A percentile compares a stretch with the other conserved stretches of the same genome.
Conservation (phyloP, 2,113 vertebrate species). For the Blennius ocellaris region DNA sequence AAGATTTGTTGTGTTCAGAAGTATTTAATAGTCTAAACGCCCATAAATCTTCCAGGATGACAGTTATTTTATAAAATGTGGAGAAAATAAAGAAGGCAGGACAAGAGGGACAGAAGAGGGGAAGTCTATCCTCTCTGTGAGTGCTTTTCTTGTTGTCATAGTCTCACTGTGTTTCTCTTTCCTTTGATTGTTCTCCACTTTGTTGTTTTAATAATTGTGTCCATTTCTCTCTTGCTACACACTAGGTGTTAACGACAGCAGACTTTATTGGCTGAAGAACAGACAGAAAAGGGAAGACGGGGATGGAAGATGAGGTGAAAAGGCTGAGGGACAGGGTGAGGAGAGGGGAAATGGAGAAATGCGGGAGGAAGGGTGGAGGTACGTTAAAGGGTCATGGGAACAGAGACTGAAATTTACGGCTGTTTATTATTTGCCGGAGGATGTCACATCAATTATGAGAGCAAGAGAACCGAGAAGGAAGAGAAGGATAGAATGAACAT, state of each 20-base stretch:
- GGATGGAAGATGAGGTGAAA: constrained; percentile 17
- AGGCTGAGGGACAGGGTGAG: constrained; percentile 19
- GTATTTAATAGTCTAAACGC: constrained; percentile 23
- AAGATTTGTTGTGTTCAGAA: constrained; percentile 40
- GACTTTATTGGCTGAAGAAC: background rate
- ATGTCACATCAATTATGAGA: constrained; percentile 36
- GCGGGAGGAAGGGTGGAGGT: constrained; percentile 43
- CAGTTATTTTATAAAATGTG: constrained; percentile 53
- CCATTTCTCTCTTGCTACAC: constrained; percentile 5
- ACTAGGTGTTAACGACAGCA: constrained; percentile 9
- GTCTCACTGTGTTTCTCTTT: constrained; percentile 15
- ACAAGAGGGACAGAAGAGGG: constrained; percentile 33
- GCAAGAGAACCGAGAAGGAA: background rate
- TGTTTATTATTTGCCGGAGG: constrained; percentile 59
- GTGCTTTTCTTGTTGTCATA: constrained; percentile 19
- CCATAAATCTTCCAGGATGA: constrained; percentile 52
- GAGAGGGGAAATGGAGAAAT: constrained; percentile 28
- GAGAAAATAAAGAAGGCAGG: constrained; percentile 36
- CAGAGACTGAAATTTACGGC: constrained; percentile 34
- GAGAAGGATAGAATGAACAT: background rate
- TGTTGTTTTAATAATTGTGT: background rate
- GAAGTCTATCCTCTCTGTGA: constrained; percentile 4
- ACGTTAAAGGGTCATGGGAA: constrained; percentile 51
- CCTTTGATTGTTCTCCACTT: background rate
- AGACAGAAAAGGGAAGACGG: constrained; percentile 4